Evolutionary conservation across 2,888 invertebrate species (phyloP).

Genomic region (Chironomus tentans): DNA sequence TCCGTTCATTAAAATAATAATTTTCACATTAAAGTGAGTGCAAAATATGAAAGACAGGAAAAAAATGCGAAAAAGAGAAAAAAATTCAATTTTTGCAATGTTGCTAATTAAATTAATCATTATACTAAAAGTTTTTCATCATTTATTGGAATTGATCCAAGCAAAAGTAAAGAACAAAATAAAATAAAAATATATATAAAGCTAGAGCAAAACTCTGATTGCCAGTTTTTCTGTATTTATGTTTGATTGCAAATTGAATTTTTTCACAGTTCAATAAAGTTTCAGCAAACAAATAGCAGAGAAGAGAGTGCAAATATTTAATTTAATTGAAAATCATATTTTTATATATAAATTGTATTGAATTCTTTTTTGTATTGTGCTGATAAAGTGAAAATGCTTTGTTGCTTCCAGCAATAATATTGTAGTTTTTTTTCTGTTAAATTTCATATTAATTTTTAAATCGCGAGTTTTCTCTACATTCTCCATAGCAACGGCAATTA

Average conservation of each 20-base stretch:
- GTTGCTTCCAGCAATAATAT: background rate
- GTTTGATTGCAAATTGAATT: slow-evolving; percentile 26
- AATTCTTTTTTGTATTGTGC: background rate
- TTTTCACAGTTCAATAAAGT: slow-evolving; percentile 24
- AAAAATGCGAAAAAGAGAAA: no score
- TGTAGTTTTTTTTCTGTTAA: background rate
- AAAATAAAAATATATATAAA: background rate
- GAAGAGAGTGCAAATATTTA: slow-evolving; percentile 4
- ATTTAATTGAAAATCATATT: slow-evolving; percentile 25
- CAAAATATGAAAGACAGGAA: no score
- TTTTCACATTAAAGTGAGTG: no score
- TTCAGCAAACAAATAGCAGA: slow-evolving; percentile 14
- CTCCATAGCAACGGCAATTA: no score
- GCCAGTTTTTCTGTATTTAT: background rate
- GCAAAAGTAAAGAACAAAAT: background rate
- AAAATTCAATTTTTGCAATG: background rate
- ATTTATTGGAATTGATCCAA: background rate
- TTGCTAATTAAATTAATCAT: background rate
- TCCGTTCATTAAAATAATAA: no score
- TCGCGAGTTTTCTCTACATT: no score
- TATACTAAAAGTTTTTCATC: background rate
- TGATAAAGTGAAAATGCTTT: background rate
- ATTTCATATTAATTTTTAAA: no score
- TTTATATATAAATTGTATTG: background rate
- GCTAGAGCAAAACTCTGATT: background rate